Evolutionary conservation across 2,888 invertebrate species (phyloP).

Genomic region (Cheilosia variabilis): DNA sequence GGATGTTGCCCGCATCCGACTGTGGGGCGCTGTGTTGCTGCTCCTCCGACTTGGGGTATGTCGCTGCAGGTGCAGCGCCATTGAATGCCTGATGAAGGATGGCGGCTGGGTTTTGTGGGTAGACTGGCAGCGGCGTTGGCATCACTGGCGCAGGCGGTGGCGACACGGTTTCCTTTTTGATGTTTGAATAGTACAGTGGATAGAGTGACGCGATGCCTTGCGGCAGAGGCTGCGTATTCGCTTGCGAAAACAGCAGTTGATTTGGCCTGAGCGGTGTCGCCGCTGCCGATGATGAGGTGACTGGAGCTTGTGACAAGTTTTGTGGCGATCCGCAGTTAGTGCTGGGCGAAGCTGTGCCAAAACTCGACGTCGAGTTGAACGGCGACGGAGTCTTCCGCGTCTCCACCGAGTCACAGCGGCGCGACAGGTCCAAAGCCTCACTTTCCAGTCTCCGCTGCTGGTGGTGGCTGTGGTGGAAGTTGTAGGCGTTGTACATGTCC

Average conservation of each 20-base stretch:
- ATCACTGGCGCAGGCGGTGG: constrained; percentile 57
- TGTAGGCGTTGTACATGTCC: constrained; percentile 81
- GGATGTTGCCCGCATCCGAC: constrained; percentile 60
- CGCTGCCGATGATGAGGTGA: constrained; percentile 8
- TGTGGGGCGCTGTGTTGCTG: constrained; percentile 53
- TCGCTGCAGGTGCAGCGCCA: constrained; percentile 58
- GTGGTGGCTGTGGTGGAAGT: constrained; percentile 77
- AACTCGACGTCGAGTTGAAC: constrained; percentile 81
- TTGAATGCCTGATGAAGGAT: constrained; percentile 62
- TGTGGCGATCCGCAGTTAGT: constrained; percentile 69
- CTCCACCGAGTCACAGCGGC: constrained; percentile 82
- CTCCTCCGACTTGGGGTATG: constrained; percentile 19
- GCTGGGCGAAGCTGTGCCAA: constrained; percentile 80
- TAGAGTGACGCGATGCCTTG: constrained; percentile 59
- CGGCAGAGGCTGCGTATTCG: constrained; percentile 11
- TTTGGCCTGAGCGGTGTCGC: constrained; percentile 12
- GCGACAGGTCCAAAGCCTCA: constrained; percentile 83
- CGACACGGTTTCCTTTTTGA: constrained; percentile 55
- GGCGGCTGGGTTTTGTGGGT: constrained; percentile 58
- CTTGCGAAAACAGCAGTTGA: constrained; percentile 41
- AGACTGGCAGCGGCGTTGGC: constrained; percentile 31
- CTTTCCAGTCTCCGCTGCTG: constrained; percentile 75
- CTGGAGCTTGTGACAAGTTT: constrained; percentile 73
- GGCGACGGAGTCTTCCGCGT: constrained; percentile 82
- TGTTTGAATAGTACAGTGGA: constrained; percentile 60